Conservation (phyloP, 92 coral and sea anemone species). For the Virgularia gustaviana region DNA sequence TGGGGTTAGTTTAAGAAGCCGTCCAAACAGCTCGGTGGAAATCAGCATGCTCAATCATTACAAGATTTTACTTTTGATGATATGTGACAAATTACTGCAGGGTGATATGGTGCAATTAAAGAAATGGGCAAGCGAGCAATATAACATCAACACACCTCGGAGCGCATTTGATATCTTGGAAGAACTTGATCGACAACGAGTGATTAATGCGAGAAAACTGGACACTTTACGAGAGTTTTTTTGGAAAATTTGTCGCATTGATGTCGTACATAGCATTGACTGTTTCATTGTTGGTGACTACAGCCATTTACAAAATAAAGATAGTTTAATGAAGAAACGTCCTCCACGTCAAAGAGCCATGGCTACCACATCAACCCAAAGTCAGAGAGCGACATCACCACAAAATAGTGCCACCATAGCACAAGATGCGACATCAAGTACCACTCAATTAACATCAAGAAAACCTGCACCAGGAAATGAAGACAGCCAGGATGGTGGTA, state of each 20-base stretch:
- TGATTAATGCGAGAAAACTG: slow-evolving; percentile 7
- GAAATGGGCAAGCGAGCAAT: not conserved
- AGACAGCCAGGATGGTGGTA: too few relatives aligned
- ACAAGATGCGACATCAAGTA: too few relatives aligned
- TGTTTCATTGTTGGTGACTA: slow-evolving; percentile 10
- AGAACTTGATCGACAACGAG: slow-evolving; percentile 4
- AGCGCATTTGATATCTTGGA: not conserved
- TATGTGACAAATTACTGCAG: not conserved
- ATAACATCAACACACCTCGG: not conserved
- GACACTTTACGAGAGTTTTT: not conserved
- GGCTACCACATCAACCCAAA: too few relatives aligned
- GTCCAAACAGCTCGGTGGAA: slow-evolving; percentile 13
- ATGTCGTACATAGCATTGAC: slow-evolving; percentile 19
- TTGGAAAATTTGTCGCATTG: not conserved
- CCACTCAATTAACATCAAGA: too few relatives aligned
- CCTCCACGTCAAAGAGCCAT: too few relatives aligned
- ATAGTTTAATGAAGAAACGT: too few relatives aligned
- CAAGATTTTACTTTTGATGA: not conserved
- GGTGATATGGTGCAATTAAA: not conserved
- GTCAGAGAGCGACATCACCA: too few relatives aligned
- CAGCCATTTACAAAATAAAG: not conserved
- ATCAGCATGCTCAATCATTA: not conserved
- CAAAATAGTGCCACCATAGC: too few relatives aligned
- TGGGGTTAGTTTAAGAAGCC: not conserved
- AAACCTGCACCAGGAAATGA: too few relatives aligned